Conservation (phyloP, 2,113 vertebrate genomes). For the Lycocorax pyrrhopterus region DNA sequence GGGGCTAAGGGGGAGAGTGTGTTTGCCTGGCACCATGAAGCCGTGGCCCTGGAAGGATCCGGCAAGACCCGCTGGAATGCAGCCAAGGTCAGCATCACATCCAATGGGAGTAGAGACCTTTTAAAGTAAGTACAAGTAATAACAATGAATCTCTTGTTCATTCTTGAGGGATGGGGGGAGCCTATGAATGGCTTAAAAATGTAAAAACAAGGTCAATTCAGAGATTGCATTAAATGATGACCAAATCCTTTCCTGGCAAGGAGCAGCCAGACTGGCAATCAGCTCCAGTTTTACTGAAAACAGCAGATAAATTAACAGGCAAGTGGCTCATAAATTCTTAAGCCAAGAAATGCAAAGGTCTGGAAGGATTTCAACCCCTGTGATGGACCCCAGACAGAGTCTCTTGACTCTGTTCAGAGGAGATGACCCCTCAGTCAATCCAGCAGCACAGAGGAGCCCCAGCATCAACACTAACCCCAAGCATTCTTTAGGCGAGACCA, state of each 20-base stretch:
- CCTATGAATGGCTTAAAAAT: not conserved
- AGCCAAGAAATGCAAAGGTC: not conserved
- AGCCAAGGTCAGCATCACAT: not conserved
- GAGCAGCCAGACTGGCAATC: not conserved
- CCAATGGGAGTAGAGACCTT: not conserved
- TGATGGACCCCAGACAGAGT: not conserved
- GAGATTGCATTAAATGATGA: not conserved
- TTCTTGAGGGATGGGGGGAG: not conserved
- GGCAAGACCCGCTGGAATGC: not conserved
- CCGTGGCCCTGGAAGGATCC: not conserved
- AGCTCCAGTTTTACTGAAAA: not conserved
- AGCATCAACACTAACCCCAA: not conserved
- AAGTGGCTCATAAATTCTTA: not conserved
- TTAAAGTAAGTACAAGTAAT: not conserved
- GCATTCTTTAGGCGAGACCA: not conserved
- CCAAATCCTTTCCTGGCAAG: slow-evolving; percentile 4
- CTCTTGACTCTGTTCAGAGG: not conserved
- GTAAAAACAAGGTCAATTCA: not conserved
- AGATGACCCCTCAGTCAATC: not conserved
- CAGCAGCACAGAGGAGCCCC: not conserved
- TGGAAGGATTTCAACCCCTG: not conserved
- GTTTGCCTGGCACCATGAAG: not conserved
- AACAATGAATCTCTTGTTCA: not conserved
- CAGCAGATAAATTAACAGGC: not conserved
- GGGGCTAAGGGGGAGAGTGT: not conserved